Conservation (phyloP, 2,113 vertebrate genomes). For the Cygnus atratus region DNA sequence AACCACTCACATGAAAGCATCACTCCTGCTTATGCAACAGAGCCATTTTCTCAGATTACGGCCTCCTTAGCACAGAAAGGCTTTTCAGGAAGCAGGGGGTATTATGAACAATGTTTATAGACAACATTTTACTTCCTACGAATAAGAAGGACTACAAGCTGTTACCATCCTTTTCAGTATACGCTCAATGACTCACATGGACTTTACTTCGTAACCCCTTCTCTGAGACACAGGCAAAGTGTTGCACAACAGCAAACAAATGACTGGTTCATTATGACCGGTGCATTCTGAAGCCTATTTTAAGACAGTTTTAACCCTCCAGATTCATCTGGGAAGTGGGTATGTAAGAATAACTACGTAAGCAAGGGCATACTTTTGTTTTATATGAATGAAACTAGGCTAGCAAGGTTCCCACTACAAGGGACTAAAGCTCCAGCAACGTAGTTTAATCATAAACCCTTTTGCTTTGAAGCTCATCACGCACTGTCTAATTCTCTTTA, state of each 20-base stretch:
- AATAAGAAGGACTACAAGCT: not conserved
- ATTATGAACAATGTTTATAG: not conserved
- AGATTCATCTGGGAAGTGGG: not conserved
- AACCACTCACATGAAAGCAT: not conserved
- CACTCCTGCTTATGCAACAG: not conserved
- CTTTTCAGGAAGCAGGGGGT: not conserved
- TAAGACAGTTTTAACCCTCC: not conserved
- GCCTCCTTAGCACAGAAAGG: not conserved
- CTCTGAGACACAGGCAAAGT: not conserved
- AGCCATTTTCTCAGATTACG: not conserved
- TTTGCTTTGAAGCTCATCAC: not conserved
- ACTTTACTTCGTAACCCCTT: not conserved
- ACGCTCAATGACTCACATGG: not conserved
- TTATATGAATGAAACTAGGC: not conserved
- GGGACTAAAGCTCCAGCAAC: not conserved
- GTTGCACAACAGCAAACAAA: conserved; percentile 12
- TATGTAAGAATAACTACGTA: not conserved
- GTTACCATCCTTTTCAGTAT: not conserved
- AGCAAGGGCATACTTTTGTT: not conserved
- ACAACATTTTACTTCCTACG: not conserved
- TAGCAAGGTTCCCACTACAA: not conserved
- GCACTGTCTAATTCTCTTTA: not conserved
- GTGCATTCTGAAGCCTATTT: not conserved
- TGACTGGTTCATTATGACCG: not conserved
- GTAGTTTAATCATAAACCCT: not conserved